These are phyloP conservation scores for Acestrorhynchus altus DNA, from an alignment of 2,797 vertebrate species.

Conservation along the genomic window DNA sequence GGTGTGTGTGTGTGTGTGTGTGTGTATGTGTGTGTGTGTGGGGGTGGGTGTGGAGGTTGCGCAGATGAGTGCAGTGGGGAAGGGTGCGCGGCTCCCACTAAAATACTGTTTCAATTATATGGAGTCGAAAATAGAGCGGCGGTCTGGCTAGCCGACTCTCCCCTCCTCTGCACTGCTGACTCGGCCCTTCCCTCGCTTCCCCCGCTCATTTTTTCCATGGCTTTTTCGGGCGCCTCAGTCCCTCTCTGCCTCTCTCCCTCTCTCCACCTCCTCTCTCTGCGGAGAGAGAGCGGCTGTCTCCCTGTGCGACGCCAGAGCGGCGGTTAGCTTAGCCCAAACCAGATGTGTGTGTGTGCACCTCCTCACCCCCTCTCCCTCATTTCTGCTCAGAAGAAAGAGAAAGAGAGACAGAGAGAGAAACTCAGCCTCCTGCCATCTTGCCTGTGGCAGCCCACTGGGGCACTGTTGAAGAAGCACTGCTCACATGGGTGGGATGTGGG, in stretches of 20 bases:
- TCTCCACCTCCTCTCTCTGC: conserved; percentile 61
- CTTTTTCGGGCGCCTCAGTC: conserved; percentile 72
- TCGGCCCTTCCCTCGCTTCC: conserved; percentile 72
- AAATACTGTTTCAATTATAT: conserved; percentile 94
- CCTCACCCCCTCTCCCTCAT: conserved; percentile 65
- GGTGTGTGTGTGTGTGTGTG: too few relatives aligned
- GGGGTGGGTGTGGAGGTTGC: conserved; percentile 53
- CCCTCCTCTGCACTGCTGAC: conserved; percentile 70
- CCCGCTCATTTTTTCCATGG: conserved; percentile 81
- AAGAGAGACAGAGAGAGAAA: conserved; percentile 42
- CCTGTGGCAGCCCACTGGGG: conserved; percentile 12
- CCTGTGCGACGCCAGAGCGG: conserved; percentile 78
- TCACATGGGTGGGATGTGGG: conserved; percentile 33
- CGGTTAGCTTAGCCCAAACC: conserved; percentile 83
- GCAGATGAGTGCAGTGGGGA: conserved; percentile 58
- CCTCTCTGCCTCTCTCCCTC: conserved; percentile 62
- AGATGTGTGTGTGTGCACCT: conserved; percentile 80
- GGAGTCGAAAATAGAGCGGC: conserved; percentile 88
- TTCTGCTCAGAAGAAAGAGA: conserved; percentile 56
- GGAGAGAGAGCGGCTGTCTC: conserved; percentile 80
- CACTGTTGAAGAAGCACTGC: conserved; percentile 7
- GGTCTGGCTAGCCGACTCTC: conserved; percentile 78
- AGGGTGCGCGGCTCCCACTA: conserved; percentile 70
- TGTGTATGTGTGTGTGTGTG: too few relatives aligned
- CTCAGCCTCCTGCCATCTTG: conserved; percentile 7